A percentile compares a stretch with the other conserved stretches of the same genome.
Conservation (phyloP, 2,113 vertebrate genomes). For the Cyprinodon brontotheroides region DNA sequence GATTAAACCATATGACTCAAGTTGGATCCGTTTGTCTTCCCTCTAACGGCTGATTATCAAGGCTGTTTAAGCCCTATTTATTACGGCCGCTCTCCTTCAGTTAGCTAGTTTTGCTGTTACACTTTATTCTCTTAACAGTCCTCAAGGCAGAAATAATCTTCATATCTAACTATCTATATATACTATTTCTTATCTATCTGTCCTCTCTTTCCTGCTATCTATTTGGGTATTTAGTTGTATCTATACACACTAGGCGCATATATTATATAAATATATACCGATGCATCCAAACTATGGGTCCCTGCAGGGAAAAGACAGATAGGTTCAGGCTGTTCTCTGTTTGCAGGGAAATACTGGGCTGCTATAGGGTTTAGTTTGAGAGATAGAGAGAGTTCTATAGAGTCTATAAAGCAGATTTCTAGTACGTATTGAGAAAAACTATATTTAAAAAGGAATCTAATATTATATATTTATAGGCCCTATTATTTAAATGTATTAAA, state of each 20-base stretch:
- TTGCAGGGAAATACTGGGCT: background rate
- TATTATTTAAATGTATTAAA: too few species aligned
- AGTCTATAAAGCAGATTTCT: background rate
- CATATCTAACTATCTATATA: too few species aligned
- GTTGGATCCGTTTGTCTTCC: background rate
- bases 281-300: background rate
- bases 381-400: too few species aligned
- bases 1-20: slow-evolving; percentile 58
- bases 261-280: background rate
- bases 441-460: too few species aligned
- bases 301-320: background rate
- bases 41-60: background rate
- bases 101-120: slow-evolving; percentile 15
- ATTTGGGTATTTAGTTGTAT: background rate
- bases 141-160: background rate
- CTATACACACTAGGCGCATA: background rate
- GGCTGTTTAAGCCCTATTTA: background rate
- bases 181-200: background rate
- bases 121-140: background rate
- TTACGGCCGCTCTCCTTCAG: slow-evolving; percentile 1
- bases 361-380: background rate
- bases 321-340: too few species aligned
- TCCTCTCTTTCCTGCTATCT: too few species aligned
- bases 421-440: too few species aligned
- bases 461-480: too few species aligned